A percentile compares a stretch with the other conserved stretches of the same genome.
These are phyloP conservation scores for Chloromyia formosa DNA, from an alignment of 2,888 invertebrate genomes.

Conservation along the genomic window DNA sequence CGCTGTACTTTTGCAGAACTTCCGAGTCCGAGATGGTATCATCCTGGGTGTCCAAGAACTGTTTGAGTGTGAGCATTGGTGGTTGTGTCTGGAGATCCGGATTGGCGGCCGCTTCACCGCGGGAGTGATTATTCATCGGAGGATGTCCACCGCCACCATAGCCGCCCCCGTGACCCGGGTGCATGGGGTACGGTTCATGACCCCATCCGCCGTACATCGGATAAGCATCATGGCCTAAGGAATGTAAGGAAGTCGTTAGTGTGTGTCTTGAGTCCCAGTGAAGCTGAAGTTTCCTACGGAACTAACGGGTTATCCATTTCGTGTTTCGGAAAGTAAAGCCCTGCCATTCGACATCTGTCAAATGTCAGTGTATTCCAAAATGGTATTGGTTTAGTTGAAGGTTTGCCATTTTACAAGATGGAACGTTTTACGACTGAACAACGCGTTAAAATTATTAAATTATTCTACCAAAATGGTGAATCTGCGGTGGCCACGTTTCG, in stretches of 20 bases:
- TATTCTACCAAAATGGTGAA: no score
- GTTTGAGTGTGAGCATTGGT: conserved; percentile 96
- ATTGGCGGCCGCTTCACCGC: conserved; percentile 56
- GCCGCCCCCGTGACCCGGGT: conserved; percentile 58
- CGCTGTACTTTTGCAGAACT: conserved; percentile 95
- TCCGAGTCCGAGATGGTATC: conserved; percentile 98
- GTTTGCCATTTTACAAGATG: no score
- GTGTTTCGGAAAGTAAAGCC: no score
- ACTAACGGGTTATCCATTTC: no score
- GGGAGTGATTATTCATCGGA: conserved; percentile 52
- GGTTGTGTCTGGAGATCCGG: conserved; percentile 77
- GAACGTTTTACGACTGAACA: no score
- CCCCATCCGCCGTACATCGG: conserved; percentile 63
- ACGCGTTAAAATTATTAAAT: no score
- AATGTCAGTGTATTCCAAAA: no score
- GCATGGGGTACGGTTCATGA: conserved; percentile 60
- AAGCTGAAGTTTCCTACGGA: no score
- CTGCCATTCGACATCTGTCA: no score
- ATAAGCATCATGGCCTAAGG: conserved; percentile 60
- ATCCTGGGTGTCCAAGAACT: conserved; percentile 94
- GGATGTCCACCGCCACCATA: conserved; percentile 54
- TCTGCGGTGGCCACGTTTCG: no score
- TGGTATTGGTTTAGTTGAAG: no score
- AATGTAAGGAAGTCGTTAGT: background rate
- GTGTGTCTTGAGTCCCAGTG: no score